Conservation (phyloP, 2,888 invertebrate genomes). For the Campopleginae sp. region DNA sequence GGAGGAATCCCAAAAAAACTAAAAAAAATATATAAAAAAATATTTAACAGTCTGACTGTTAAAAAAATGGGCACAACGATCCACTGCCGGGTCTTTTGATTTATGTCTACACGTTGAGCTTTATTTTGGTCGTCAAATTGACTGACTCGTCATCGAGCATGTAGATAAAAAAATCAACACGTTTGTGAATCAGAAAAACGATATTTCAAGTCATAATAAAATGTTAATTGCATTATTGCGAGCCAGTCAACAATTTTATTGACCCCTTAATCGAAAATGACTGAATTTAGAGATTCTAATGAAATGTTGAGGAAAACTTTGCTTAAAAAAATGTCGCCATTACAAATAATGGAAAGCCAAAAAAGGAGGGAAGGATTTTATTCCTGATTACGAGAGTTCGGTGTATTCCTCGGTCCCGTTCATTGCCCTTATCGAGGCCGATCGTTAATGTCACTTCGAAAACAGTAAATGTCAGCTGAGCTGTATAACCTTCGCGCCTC, state of each 20-base stretch:
- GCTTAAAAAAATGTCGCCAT: constrained; percentile 4
- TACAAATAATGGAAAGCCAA: constrained; percentile 27
- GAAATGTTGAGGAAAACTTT: not conserved
- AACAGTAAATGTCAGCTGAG: constrained; percentile 72
- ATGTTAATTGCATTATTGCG: not conserved
- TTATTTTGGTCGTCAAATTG: not conserved
- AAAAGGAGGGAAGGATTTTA: constrained; percentile 11
- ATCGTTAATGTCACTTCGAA: constrained; percentile 74
- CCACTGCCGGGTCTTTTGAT: not conserved
- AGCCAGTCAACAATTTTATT: constrained; percentile 2
- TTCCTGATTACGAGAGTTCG: constrained; percentile 8
- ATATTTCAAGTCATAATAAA: not conserved
- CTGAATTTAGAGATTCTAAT: not conserved
- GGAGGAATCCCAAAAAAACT: not conserved
- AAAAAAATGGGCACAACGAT: not conserved
- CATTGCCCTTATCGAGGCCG: constrained; percentile 74
- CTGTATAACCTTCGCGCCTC: constrained; percentile 58
- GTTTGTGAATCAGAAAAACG: not conserved
- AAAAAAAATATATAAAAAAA: too few relatives aligned
- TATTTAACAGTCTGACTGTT: not conserved
- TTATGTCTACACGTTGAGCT: not conserved
- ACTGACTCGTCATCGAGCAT: not conserved
- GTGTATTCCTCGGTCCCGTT: constrained; percentile 42
- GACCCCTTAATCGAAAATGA: not conserved
- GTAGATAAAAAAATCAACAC: constrained; percentile 6